Base-by-base conservation (phyloP, 2,888 invertebrate genomes). In the Nasonia oneida region DNA sequence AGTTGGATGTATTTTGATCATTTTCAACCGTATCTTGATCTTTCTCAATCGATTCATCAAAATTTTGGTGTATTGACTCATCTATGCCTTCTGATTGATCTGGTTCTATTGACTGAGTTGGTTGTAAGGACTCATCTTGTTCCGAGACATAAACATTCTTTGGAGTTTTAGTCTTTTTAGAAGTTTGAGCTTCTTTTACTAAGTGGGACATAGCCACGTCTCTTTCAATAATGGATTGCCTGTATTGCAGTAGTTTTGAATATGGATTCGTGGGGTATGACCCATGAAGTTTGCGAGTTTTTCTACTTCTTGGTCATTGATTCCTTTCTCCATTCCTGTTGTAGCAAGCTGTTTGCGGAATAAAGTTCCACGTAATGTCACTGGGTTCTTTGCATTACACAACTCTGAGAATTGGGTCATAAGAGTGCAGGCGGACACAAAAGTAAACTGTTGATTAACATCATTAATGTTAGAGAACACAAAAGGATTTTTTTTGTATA, bases 401-500 rank as follows among this genome's bases (percentile, higher is more conserved):
- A 18, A 29, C 29, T 2, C 42, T 2, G 79, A 42, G 42, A 67
- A 79, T 1, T 37, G 23, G 12, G 2, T n/a, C 81, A 86, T 83
- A n/a, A 79, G 15, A 14, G 5, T 73, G 15, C 83, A 86, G 8
- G 81, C 74, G 37, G 12, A 15, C 15, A 15, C 15, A 71, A 12
- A 71, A 4, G 29, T n/a, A 15, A 76, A 76, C 5, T 76, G 5
- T 2, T 50, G 33, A 23, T 14, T 15, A 33, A 18, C 50, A 61
- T 64, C 39, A 18, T 57, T 15, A 14, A 23, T 29, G 82, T 23
- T 15, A 50, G 84, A 79, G 83, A 87, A n/a, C 5, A 86, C 18
- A n/a, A 76, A 87, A 2, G 64, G 67, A 47, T 81, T 86, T 2
- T 71, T 57, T 50, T 77, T 33, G n/a, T 23, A 67, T 2, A 85